Percentiles rank a stretch among this genome's conserved stretches.
phyloP scores from a whole-genome alignment of 2,888 invertebrate species.

The Xiphydria camelus region DNA sequence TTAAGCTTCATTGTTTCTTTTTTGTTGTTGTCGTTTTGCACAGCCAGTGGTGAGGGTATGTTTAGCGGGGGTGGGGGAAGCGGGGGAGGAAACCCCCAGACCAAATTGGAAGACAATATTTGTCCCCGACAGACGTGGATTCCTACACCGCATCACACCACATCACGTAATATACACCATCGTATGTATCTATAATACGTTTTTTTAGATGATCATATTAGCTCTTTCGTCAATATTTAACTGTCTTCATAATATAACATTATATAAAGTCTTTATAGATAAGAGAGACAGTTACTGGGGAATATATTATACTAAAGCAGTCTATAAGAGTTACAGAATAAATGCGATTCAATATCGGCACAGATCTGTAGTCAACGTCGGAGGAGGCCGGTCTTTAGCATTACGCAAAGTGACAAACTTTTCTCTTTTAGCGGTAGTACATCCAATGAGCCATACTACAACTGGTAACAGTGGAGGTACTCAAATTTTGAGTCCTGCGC shows the following conservation, averaged over 20 bases:
- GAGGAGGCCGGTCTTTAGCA: no score
- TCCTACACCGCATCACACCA: constrained; percentile 53
- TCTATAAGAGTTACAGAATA: no score
- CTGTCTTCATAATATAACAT: no score
- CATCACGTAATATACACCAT: constrained; percentile 54
- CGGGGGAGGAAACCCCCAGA: constrained; percentile 50
- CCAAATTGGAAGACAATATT: constrained; percentile 54
- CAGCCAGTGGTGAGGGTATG: constrained; percentile 54
- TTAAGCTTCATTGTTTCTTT: constrained; percentile 36
- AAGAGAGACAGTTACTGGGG: no score
- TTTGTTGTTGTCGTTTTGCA: constrained; percentile 44
- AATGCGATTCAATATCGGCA: no score
- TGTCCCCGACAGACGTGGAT: constrained; percentile 54
- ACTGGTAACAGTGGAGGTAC: constrained; percentile 34
- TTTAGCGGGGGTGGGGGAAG: constrained; percentile 50
- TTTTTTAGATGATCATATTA: no score
- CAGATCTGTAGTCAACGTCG: no score
- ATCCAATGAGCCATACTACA: constrained; percentile 50
- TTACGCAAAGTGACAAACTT: no score
- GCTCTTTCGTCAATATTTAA: no score
- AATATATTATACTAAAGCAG: no score
- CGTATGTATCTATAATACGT: constrained; percentile 44
- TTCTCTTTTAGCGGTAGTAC: constrained; percentile 51
- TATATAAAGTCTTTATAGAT: no score
- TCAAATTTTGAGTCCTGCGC: constrained; percentile 49